Evolutionary conservation across 2,797 vertebrate genomes (phyloP).

Genomic region (Syngnathus rostellatus): DNA sequence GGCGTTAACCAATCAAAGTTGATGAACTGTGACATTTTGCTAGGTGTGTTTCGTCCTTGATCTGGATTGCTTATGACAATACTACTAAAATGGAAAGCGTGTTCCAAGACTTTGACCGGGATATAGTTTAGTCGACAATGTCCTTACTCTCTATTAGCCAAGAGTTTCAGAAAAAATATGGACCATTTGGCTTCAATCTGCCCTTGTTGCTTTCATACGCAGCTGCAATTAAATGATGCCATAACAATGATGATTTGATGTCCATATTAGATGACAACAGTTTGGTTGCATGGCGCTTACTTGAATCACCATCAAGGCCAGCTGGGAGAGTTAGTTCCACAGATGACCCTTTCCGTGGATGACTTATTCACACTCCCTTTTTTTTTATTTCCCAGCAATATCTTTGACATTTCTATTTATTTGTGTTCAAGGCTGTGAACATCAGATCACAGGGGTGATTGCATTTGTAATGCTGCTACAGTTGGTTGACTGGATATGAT

Average conservation of each 20-base stretch:
- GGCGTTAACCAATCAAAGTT: constrained; percentile 52
- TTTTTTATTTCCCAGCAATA: neutral
- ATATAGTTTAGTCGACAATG: constrained; percentile 21
- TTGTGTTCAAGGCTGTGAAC: constrained; percentile 37
- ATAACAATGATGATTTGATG: neutral
- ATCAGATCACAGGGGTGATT: constrained; percentile 43
- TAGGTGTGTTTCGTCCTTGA: constrained; percentile 46
- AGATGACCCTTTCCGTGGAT: constrained; percentile 15
- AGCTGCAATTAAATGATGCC: constrained; percentile 25
- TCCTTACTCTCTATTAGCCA: neutral
- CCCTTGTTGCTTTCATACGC: constrained; percentile 15
- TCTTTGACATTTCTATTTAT: constrained; percentile 48
- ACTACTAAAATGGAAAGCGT: constrained; percentile 12
- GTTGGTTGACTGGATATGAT: constrained; percentile 46
- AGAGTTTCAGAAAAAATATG: neutral
- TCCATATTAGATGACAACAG: constrained; percentile 45
- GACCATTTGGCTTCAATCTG: neutral
- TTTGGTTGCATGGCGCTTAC: constrained; percentile 17
- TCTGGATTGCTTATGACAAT: constrained; percentile 44
- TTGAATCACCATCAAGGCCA: constrained; percentile 44
- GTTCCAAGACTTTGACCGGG: constrained; percentile 25
- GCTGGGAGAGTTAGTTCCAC: constrained; percentile 29
- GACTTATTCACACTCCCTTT: constrained; percentile 43
- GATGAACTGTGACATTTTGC: constrained; percentile 48
- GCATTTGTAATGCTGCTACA: constrained; percentile 45